These are phyloP conservation scores for Orcinus orca DNA, from an alignment of 2,113 vertebrate species.

Conservation along the genomic window DNA sequence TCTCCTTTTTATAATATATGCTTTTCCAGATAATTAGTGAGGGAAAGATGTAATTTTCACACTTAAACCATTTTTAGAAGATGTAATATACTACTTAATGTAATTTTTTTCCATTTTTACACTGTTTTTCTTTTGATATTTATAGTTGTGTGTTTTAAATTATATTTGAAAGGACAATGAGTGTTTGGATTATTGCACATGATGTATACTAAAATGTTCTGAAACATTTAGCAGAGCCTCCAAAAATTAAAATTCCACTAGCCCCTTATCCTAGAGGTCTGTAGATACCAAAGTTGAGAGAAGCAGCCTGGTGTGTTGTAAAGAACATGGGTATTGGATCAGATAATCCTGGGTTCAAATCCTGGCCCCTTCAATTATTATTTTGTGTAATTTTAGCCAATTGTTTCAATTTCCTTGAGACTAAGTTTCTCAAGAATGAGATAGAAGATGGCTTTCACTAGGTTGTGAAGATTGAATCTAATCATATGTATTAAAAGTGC, in stretches of 20 bases:
- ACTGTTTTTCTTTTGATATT: background rate
- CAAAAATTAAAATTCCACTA: background rate
- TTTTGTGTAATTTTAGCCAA: background rate
- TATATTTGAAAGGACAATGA: background rate
- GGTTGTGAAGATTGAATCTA: background rate
- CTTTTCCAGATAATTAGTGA: background rate
- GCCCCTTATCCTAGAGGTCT: background rate
- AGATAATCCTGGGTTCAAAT: background rate
- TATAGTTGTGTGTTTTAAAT: background rate
- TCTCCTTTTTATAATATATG: background rate
- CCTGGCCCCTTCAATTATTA: background rate
- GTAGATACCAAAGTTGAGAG: background rate
- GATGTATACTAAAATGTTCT: background rate
- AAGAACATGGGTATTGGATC: background rate
- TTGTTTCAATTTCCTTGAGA: background rate
- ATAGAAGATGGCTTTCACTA: background rate
- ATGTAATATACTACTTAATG: background rate
- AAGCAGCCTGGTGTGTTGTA: background rate
- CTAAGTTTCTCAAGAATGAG: background rate
- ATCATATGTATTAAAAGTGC: background rate
- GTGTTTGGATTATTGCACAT: background rate
- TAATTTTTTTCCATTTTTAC: background rate
- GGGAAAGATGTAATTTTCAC: background rate
- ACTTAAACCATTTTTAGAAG: background rate
- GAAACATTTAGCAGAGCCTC: background rate